Percentiles rank a stretch among this genome's conserved stretches.
These are phyloP conservation scores for Felis chaus DNA, from an alignment of 2,113 vertebrate species.

Conservation along the genomic window DNA sequence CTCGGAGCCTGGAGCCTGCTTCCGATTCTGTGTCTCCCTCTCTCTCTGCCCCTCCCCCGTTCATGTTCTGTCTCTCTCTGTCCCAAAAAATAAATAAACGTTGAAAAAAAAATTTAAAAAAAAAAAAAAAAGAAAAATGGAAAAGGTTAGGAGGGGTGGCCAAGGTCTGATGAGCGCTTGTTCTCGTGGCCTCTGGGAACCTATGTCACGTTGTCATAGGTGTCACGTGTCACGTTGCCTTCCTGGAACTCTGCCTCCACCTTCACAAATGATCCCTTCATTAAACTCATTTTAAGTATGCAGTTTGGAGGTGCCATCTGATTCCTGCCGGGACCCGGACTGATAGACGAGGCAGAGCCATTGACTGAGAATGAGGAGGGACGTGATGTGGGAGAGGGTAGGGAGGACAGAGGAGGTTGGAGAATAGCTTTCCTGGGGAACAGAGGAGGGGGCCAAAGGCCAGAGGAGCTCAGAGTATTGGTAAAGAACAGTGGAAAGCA, in stretches of 20 bases:
- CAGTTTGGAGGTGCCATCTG: neutral
- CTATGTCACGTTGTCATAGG: too few relatives aligned
- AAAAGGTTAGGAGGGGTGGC: neutral
- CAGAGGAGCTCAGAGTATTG: neutral
- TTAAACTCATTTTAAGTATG: neutral
- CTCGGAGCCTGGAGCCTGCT: too few relatives aligned
- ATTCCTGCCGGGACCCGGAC: neutral
- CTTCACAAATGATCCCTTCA: neutral
- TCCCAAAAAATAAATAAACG: too few relatives aligned
- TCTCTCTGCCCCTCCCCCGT: too few relatives aligned
- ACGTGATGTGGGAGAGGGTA: neutral
- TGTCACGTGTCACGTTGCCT: neutral
- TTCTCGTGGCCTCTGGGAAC: neutral
- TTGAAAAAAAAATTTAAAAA: neutral
- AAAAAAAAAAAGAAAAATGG: neutral
- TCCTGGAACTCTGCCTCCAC: neutral
- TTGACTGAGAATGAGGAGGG: neutral
- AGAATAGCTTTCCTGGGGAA: neutral
- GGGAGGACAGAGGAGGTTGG: neutral
- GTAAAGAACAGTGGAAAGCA: neutral
- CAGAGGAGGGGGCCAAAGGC: neutral
- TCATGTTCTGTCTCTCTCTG: too few relatives aligned
- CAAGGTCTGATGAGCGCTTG: neutral
- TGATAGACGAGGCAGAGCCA: neutral
- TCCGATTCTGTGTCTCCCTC: too few relatives aligned